Conservation (phyloP, 2,797 vertebrate genomes). For the Hyperoplus immaculatus region DNA sequence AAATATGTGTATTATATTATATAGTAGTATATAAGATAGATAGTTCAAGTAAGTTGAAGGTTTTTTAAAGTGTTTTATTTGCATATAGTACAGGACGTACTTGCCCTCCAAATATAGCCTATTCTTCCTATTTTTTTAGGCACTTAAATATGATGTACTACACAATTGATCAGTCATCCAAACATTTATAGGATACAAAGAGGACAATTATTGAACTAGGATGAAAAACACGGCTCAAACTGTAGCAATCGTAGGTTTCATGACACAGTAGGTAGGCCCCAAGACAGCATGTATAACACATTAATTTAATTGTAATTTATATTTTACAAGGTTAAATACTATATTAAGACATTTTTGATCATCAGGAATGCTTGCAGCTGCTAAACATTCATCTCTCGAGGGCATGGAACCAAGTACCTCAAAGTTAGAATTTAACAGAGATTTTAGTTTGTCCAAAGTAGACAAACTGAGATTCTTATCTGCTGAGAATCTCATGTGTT, state of each 20-base stretch:
- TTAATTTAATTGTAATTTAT: neutral
- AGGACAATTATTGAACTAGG: neutral
- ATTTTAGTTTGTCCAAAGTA: neutral
- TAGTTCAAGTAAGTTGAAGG: neutral
- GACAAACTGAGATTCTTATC: neutral
- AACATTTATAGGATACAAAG: neutral
- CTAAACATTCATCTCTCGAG: neutral
- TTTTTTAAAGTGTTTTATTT: conserved; percentile 17
- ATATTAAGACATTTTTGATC: neutral
- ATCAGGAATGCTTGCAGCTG: neutral
- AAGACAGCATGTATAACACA: neutral
- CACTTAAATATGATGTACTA: no score
- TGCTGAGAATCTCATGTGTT: neutral
- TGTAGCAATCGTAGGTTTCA: no score
- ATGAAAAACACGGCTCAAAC: neutral
- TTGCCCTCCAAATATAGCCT: neutral
- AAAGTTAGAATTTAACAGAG: neutral
- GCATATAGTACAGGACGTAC: neutral
- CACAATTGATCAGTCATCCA: neutral
- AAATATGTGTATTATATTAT: neutral
- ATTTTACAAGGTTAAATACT: neutral
- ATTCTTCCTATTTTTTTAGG: neutral
- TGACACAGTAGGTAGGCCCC: no score
- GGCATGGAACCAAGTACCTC: neutral
- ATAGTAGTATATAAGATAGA: neutral